Evolutionary conservation across 2,888 invertebrate genomes (phyloP), one percentile per base, ranked within the genome.

Genomic region (Eupelmus urozonus): DNA sequence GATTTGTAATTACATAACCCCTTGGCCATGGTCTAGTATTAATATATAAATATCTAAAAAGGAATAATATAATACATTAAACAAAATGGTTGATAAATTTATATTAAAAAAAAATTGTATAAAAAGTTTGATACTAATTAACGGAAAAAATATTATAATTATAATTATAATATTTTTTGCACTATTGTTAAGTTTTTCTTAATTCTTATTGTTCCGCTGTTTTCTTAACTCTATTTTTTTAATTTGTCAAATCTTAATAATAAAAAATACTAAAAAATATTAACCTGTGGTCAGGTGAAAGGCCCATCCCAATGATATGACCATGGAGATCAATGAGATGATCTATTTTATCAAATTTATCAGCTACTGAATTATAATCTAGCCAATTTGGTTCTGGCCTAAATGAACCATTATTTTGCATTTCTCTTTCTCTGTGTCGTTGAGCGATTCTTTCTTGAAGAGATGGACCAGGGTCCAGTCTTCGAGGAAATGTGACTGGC

Each of bases 271-370:
- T 53, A 25, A 53, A 34, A 66, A 29, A 51, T 71, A 81, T 62
- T 76, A 60, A 88, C 89, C 89, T 89, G 85, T 96, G 95, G 90
- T 96, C 96, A 0, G 96, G 96, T 80, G 96, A 96, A 16, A 96
- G 90, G 1, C 94, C 94, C 95, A 96, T 95, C 83, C 96, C 96
- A 83, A 96, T 95, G 76, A 96, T 96, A 86, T 96, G 96, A 0
- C 96, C 96, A 86, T 96, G 94, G 69, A 96, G 91, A 89, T 96
- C 96, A 80, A 96, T 95, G 7, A 95, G 89, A 88, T 95, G 94
- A 90, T 96, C 96, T 18, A 95, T 92, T 86, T 92, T 92, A 87
- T 96, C 95, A 82, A 94, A 94, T 83, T 92, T 92, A 85, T 94
- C 92, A 7, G 93, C 92, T 2, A 95, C 94, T 1, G 93, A 90